A percentile compares a stretch with the other conserved stretches of the same genome.
Conservation (phyloP, 2,888 invertebrate species). For the Amblyjoppa proteus region DNA sequence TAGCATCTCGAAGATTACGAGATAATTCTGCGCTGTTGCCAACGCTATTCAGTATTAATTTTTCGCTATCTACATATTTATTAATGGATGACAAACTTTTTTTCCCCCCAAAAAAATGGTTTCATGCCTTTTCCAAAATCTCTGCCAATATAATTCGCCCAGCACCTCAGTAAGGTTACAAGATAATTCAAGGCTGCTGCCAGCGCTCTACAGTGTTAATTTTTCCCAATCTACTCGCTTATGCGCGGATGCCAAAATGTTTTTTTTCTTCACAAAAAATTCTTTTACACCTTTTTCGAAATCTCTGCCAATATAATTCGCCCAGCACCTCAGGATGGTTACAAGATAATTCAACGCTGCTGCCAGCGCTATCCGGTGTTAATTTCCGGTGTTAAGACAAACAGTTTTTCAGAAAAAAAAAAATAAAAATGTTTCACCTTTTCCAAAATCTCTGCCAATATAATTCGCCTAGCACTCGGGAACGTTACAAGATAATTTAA, state of each 20-base stretch:
- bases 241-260: background rate
- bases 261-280: background rate
- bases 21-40: too few relatives aligned
- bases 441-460: conserved; percentile 10
- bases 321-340: background rate
- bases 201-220: conserved; percentile 3
- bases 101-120: background rate
- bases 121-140: background rate
- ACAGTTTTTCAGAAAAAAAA: too few relatives aligned
- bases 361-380: conserved; percentile 18
- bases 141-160: conserved; percentile 15
- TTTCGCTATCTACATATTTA: background rate
- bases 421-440: conserved; percentile 4
- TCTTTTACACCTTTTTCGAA: background rate
- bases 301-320: too few relatives aligned
- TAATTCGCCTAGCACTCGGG: background rate
- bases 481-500: conserved; percentile 23
- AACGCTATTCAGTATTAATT: too few relatives aligned
- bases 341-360: conserved; percentile 23
- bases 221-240: background rate
- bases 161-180: background rate
- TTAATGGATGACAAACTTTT: background rate
- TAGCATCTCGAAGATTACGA: too few relatives aligned
- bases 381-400: background rate
- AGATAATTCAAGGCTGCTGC: conserved; percentile 22